These are phyloP conservation scores for Pinna nobilis DNA, from an alignment of 1,140 invertebrate genomes.

Conservation along the genomic window DNA sequence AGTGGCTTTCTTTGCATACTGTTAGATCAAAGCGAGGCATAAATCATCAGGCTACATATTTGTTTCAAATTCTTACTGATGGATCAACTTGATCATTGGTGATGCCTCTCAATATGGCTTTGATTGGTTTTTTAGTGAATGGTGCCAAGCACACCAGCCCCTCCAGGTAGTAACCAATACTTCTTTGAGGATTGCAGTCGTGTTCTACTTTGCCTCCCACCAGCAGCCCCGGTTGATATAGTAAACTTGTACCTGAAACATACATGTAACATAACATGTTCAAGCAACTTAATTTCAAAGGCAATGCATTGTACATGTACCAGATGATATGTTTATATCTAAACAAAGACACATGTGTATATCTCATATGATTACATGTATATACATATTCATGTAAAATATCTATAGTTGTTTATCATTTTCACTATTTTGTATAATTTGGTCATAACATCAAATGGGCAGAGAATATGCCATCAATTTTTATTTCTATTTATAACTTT, in stretches of 20 bases:
- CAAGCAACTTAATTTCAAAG: not conserved
- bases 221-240: conserved; percentile 92
- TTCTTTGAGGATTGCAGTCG: conserved; percentile 87
- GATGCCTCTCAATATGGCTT: conserved; percentile 88
- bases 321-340: too few relatives aligned
- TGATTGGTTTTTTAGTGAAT: conserved; percentile 94
- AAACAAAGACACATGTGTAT: too few relatives aligned
- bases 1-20: not conserved
- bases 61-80: too few relatives aligned
- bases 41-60: too few relatives aligned
- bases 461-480: too few relatives aligned
- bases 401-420: too few relatives aligned
- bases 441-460: too few relatives aligned
- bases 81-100: conserved; percentile 85
- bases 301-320: not conserved
- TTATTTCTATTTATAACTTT: too few relatives aligned
- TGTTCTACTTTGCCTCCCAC: conserved; percentile 91
- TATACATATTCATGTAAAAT: too few relatives aligned
- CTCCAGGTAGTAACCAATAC: conserved; percentile 95
- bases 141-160: conserved; percentile 90
- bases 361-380: too few relatives aligned
- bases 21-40: too few relatives aligned
- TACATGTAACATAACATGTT: not conserved
- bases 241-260: conserved; percentile 83
- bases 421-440: too few relatives aligned